Conservation (phyloP, 1,140 invertebrate genomes). For the Pemphigus obesinymphae region DNA sequence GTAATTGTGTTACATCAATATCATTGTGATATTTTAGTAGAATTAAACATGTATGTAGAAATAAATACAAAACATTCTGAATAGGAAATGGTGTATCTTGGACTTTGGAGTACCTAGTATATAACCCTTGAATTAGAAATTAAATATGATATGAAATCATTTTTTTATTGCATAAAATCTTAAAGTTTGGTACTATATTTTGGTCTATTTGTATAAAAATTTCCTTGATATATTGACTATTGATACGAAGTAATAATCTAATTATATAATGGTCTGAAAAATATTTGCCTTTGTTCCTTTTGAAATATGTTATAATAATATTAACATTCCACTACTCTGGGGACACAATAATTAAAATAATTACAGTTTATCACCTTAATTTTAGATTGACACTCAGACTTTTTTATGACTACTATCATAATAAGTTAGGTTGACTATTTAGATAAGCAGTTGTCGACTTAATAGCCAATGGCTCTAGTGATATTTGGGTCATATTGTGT, state of each 20-base stretch:
- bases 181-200: not conserved
- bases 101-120: not conserved
- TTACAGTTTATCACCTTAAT: constrained; percentile 10
- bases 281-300: not conserved
- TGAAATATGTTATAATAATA: not conserved
- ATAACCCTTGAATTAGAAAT: not conserved
- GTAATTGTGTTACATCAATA: not conserved
- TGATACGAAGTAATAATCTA: not conserved
- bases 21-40: no score
- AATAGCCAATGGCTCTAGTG: not conserved
- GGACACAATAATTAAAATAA: constrained; percentile 12
- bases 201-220: not conserved
- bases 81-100: not conserved
- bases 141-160: not conserved
- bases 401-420: constrained; percentile 6
- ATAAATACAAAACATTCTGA: not conserved
- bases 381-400: not conserved
- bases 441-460: constrained; percentile 1
- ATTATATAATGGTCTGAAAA: not conserved
- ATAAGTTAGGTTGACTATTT: not conserved
- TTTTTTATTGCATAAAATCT: no score
- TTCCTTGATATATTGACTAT: constrained; percentile 10
- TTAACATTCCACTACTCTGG: not conserved
- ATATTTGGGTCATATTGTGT: constrained; percentile 1
- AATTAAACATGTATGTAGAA: no score